These are phyloP conservation scores for Drosophila sordidapex DNA, from an alignment of 2,888 invertebrate species.

Conservation along the genomic window DNA sequence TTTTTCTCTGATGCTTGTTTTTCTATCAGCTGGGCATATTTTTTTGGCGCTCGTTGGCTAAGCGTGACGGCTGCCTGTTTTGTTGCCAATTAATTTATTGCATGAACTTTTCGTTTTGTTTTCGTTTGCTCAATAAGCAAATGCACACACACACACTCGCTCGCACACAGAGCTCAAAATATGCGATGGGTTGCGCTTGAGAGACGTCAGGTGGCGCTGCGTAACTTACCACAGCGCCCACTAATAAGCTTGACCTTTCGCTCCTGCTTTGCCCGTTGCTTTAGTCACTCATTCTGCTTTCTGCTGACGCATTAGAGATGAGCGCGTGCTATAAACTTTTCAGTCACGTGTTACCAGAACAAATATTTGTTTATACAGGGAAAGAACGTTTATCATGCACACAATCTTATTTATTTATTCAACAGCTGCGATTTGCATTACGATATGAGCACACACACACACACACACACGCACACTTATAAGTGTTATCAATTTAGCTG, in stretches of 20 bases:
- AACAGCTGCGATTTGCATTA: not conserved
- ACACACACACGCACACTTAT: not conserved
- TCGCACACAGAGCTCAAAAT: not conserved
- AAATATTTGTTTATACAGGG: not conserved
- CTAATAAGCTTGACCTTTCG: conserved; percentile 59
- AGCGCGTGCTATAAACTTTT: conserved; percentile 9
- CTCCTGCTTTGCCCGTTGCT: conserved; percentile 8
- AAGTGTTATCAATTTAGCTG: not conserved
- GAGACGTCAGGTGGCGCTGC: conserved; percentile 45
- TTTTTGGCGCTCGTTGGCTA: conserved; percentile 39
- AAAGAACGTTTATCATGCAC: not conserved
- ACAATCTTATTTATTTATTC: conserved; percentile 7
- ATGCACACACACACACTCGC: conserved; percentile 7
- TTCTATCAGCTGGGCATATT: conserved; percentile 31
- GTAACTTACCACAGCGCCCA: conserved; percentile 33
- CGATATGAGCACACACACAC: too few relatives aligned
- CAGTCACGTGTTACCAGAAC: conserved; percentile 3
- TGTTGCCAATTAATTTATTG: conserved; percentile 61
- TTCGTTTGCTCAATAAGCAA: conserved; percentile 40
- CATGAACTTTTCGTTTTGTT: conserved; percentile 46
- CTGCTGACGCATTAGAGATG: conserved; percentile 26
- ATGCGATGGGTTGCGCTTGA: conserved; percentile 28
- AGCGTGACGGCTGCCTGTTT: conserved; percentile 39
- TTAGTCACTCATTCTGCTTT: conserved; percentile 18
- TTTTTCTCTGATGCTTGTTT: conserved; percentile 34